phyloP scores from a whole-genome alignment of 2,113 vertebrate genomes.

The Natator depressus region DNA sequence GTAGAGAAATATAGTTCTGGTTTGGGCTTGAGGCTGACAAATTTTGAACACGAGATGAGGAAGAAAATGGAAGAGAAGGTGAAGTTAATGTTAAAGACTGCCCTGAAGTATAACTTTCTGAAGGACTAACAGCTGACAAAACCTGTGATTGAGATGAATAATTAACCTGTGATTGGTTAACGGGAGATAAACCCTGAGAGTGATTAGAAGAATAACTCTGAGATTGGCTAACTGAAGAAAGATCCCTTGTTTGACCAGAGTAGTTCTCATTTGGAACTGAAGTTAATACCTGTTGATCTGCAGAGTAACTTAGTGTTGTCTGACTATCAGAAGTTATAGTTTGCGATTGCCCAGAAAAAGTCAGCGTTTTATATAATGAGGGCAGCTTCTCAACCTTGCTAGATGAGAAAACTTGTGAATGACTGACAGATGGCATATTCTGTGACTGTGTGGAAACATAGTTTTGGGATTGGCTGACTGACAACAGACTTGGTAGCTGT shows the following conservation, averaged over 20 bases:
- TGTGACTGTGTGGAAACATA: conserved; percentile 87
- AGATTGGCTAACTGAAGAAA: conserved; percentile 88
- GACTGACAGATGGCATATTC: conserved; percentile 85
- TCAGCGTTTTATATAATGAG: conserved; percentile 90
- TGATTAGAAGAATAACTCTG: conserved; percentile 91
- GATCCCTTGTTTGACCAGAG: conserved; percentile 86
- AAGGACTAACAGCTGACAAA: conserved; percentile 87
- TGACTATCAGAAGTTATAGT: conserved; percentile 87
- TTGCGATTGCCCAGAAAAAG: conserved; percentile 89
- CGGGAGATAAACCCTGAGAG: conserved; percentile 91
- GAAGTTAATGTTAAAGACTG: conserved; percentile 87
- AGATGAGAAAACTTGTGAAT: conserved; percentile 87
- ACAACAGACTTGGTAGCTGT: conserved; percentile 90
- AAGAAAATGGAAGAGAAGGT: conserved; percentile 85
- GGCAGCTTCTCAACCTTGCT: conserved; percentile 90
- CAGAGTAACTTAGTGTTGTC: conserved; percentile 87
- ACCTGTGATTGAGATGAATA: conserved; percentile 93
- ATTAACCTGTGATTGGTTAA: conserved; percentile 85
- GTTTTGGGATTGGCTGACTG: conserved; percentile 89
- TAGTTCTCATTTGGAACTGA: conserved; percentile 86
- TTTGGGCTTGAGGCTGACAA: conserved; percentile 85
- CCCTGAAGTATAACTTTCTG: conserved; percentile 90
- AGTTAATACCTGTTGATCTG: conserved; percentile 84
- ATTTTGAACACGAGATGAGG: conserved; percentile 82
- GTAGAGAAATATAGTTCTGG: conserved; percentile 88